These are phyloP conservation scores for Rallus limicola DNA, from an alignment of 2,113 vertebrate genomes.

Conservation along the genomic window DNA sequence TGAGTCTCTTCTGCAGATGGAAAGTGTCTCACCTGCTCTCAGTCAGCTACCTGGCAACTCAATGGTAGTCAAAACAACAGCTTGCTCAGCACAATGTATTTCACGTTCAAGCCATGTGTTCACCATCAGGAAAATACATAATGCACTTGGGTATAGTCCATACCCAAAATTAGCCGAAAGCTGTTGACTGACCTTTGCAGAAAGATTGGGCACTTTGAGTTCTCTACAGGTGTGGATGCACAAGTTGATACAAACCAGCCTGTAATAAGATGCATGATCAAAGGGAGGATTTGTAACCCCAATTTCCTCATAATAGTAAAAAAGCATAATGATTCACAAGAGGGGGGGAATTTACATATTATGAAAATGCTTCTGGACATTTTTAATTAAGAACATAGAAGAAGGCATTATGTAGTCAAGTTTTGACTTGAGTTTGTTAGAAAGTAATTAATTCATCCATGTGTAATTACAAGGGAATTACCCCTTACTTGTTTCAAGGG, in stretches of 20 bases:
- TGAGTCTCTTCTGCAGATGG: neutral
- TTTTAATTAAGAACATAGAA: constrained; percentile 36
- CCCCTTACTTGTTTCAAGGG: constrained; percentile 4
- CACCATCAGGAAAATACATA: neutral
- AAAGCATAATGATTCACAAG: neutral
- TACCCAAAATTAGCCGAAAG: neutral
- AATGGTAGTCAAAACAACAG: neutral
- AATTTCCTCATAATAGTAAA: neutral
- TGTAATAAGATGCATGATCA: neutral
- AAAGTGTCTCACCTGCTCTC: constrained; percentile 9
- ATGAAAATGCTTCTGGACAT: neutral
- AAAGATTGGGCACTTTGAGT: neutral
- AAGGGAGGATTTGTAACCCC: neutral
- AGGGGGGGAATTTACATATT: neutral
- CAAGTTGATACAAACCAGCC: neutral
- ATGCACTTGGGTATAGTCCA: neutral
- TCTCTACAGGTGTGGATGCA: neutral
- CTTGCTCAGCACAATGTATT: neutral
- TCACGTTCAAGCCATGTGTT: neutral
- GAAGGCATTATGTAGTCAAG: neutral
- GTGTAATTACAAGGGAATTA: constrained; percentile 49
- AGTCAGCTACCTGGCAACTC: neutral
- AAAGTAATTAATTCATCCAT: constrained; percentile 57
- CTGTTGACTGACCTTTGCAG: neutral
- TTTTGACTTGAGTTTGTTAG: constrained; percentile 49